phyloP scores from a whole-genome alignment of 2,797 vertebrate genomes.

The Bradypus variegatus region DNA sequence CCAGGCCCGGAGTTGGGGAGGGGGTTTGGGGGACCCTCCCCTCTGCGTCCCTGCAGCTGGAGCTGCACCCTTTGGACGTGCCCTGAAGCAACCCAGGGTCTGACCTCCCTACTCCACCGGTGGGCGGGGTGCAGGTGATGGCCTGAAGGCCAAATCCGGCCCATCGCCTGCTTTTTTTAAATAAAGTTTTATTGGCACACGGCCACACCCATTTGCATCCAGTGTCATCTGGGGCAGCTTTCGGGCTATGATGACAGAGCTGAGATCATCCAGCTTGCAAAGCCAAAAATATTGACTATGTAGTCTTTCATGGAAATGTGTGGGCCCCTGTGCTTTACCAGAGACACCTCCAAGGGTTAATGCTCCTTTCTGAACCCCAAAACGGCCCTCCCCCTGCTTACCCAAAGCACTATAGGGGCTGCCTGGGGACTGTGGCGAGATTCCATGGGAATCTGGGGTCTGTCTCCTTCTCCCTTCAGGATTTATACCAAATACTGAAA shows the following conservation, averaged over 20 bases:
- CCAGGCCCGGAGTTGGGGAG: neutral
- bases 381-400: too few relatives aligned
- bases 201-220: too few relatives aligned
- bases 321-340: too few relatives aligned
- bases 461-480: neutral
- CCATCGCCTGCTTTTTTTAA: neutral
- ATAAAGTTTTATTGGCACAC: too few relatives aligned
- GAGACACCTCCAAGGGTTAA: neutral
- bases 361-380: neutral
- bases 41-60: too few relatives aligned
- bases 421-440: rapidly evolving
- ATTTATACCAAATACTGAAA: rapidly evolving
- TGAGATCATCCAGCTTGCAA: neutral
- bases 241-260: neutral
- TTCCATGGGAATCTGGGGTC: neutral
- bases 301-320: too few relatives aligned
- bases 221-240: neutral
- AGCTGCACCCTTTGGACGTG: neutral
- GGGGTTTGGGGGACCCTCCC: too few relatives aligned
- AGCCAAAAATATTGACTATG: neutral
- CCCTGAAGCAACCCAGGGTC: neutral
- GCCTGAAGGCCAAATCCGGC: too few relatives aligned
- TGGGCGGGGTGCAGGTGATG: neutral
- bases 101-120: neutral
- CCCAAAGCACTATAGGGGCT: neutral